Percentiles rank a stretch among this genome's conserved stretches.
phyloP scores from a whole-genome alignment of 2,113 vertebrate genomes.

The Bagarius yarrelli region DNA sequence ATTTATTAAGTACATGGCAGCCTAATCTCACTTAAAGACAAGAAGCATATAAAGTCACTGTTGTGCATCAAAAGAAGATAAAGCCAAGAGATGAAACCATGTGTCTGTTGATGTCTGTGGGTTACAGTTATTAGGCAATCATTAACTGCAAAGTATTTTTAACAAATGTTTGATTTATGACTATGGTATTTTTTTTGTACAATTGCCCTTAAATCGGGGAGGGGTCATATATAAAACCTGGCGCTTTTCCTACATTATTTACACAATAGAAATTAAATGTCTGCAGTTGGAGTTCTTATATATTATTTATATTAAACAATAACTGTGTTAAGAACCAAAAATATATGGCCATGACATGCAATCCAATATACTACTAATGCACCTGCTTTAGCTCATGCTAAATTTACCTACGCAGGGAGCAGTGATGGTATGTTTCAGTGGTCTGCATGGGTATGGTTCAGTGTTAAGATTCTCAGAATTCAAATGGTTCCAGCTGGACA shows the following conservation, averaged over 20 bases:
- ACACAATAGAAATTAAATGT: not conserved
- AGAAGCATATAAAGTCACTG: not conserved
- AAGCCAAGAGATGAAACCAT: not conserved
- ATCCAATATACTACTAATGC: not conserved
- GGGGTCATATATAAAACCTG: not conserved
- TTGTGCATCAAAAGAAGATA: too few species aligned
- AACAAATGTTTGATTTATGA: not conserved
- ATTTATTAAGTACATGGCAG: too few species aligned
- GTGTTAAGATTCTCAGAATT: constrained; percentile 12
- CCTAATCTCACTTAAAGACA: too few species aligned
- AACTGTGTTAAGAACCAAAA: not conserved
- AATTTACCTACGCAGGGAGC: not conserved
- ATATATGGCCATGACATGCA: not conserved
- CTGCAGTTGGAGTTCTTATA: not conserved
- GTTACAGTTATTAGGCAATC: not conserved
- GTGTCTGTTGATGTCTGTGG: not conserved
- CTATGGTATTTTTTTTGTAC: not conserved
- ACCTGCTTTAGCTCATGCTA: not conserved
- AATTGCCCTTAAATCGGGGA: not conserved
- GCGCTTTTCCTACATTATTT: not conserved
- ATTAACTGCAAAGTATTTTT: not conserved
- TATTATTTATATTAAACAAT: not conserved
- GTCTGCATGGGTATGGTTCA: constrained; percentile 31
- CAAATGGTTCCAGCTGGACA: not conserved
- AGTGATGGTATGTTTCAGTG: constrained; percentile 28